Conservation (phyloP, 2,113 vertebrate genomes). For the Asarcornis scutulata region DNA sequence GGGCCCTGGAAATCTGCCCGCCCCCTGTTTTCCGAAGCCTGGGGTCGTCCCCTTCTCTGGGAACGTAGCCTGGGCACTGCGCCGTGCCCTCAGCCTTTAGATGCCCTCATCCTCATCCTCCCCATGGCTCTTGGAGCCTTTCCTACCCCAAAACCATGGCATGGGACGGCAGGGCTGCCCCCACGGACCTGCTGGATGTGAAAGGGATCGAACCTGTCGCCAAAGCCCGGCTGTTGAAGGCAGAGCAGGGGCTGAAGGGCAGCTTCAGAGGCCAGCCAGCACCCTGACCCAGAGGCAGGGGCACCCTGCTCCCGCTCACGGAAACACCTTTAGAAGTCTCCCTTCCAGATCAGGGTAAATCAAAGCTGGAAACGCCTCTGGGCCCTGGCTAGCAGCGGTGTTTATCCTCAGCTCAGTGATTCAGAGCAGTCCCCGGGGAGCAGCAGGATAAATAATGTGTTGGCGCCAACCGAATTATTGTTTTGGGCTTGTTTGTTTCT, state of each 20-base stretch:
- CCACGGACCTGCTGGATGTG: fast-evolving
- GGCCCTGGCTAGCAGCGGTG: background rate
- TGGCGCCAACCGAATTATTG: background rate
- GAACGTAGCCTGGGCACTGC: background rate
- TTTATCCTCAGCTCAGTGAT: background rate
- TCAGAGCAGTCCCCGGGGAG: slow-evolving; percentile 6
- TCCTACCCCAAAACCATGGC: fast-evolving
- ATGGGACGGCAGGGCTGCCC: background rate
- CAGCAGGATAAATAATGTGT: slow-evolving; percentile 38
- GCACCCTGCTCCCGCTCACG: fast-evolving
- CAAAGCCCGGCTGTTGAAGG: background rate
- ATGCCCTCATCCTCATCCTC: background rate
- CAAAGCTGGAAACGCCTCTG: background rate
- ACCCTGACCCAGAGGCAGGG: background rate
- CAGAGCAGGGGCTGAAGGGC: background rate
- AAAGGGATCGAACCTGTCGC: background rate
- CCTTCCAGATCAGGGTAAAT: background rate
- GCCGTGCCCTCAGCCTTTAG: background rate
- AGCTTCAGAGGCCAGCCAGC: background rate
- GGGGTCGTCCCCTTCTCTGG: background rate
- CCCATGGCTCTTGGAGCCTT: fast-evolving
- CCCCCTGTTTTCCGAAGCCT: background rate
- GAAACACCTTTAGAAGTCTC: background rate
- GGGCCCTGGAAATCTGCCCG: background rate
- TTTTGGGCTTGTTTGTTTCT: background rate